A percentile compares a stretch with the other conserved stretches of the same genome.
Conservation (phyloP, 1,140 invertebrate genomes). For the Rhagoletis zephyria region DNA sequence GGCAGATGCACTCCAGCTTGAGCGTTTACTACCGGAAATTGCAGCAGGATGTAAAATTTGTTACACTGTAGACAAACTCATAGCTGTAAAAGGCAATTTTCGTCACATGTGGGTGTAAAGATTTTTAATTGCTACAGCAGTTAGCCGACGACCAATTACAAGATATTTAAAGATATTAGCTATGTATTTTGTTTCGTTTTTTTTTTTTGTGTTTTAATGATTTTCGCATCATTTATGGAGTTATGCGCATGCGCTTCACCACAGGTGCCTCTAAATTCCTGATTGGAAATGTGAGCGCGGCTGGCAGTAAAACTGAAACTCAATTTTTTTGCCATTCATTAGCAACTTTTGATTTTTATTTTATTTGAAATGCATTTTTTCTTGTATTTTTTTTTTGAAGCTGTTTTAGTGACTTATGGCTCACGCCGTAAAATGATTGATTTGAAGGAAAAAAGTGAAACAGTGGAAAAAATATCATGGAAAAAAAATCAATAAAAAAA, state of each 20-base stretch:
- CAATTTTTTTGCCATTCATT: background rate
- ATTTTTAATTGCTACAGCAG: constrained; percentile 2
- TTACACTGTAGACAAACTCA: background rate
- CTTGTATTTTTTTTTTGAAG: background rate
- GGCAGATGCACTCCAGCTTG: background rate
- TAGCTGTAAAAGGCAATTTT: constrained; percentile 14
- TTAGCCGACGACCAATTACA: background rate
- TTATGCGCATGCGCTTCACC: too few species aligned
- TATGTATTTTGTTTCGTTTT: background rate
- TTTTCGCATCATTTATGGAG: background rate
- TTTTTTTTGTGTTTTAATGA: constrained; percentile 42
- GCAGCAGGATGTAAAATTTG: background rate
- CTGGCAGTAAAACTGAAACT: background rate
- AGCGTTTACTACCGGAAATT: background rate
- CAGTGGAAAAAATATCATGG: background rate
- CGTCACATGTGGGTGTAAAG: constrained; percentile 11
- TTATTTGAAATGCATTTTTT: too few species aligned
- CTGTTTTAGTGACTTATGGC: background rate
- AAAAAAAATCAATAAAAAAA: background rate
- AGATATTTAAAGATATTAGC: background rate
- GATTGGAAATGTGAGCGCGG: background rate
- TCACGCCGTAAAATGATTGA: constrained; percentile 5
- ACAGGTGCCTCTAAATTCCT: too few species aligned
- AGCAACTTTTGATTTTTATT: too few species aligned
- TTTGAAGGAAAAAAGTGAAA: background rate